phyloP scores from a whole-genome alignment of 2,797 vertebrate genomes.

The Eulemur mongoz region DNA sequence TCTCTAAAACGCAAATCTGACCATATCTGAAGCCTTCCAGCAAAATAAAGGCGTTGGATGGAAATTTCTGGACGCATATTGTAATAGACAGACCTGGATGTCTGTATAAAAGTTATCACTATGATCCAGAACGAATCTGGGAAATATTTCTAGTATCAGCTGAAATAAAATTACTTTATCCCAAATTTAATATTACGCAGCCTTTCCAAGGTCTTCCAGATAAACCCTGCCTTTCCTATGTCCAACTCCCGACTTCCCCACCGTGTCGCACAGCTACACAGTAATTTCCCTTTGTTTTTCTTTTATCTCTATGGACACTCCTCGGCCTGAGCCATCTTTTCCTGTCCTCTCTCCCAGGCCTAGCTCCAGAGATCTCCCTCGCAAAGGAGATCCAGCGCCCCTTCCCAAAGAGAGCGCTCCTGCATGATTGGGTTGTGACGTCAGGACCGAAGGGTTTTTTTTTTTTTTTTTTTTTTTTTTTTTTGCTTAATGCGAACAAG shows the following conservation, averaged over 20 bases:
- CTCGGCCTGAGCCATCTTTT: neutral
- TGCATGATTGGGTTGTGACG: neutral
- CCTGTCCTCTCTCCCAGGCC: neutral
- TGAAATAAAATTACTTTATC: conserved; percentile 37
- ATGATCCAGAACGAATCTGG: neutral
- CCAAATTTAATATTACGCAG: conserved; percentile 18
- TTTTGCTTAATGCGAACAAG: neutral
- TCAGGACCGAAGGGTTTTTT: neutral
- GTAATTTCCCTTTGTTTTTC: conserved; percentile 43
- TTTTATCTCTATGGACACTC: conserved; percentile 36
- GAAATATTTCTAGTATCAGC: neutral
- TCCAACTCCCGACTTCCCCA: neutral
- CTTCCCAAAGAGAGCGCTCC: neutral
- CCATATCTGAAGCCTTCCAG: neutral
- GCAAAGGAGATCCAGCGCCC: neutral
- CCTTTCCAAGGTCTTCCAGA: conserved; percentile 15
- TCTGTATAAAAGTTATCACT: conserved; percentile 41
- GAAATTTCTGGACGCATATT: conserved; percentile 41
- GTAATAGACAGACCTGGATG: neutral
- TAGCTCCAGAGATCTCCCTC: neutral
- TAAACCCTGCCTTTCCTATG: conserved; percentile 6
- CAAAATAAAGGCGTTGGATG: conserved; percentile 37
- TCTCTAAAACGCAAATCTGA: conserved; percentile 44
- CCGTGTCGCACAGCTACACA: neutral
- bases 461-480: neutral